Evolutionary conservation across 2,797 vertebrate species (phyloP).

Genomic region (Sebastes vulpes): DNA sequence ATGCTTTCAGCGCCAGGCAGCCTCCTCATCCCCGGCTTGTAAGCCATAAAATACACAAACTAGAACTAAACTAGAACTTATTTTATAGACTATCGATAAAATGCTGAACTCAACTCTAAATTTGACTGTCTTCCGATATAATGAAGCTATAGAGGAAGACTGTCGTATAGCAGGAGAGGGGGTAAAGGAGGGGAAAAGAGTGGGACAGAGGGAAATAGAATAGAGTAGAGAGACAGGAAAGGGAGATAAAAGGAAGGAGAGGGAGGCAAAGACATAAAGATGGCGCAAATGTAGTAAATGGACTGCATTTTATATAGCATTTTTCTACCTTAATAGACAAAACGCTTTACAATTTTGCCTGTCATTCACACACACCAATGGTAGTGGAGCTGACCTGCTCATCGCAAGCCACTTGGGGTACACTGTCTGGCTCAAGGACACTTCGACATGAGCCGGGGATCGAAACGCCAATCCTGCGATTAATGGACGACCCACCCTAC

Average conservation of each 20-base stretch:
- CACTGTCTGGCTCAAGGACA: neutral
- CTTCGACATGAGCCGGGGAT: neutral
- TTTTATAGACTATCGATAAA: neutral
- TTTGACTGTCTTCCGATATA: neutral
- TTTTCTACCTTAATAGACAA: neutral
- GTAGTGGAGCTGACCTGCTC: neutral
- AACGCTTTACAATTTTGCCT: neutral
- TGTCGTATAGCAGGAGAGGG: neutral
- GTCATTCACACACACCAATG: neutral
- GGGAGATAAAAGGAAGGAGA: neutral
- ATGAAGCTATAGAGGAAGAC: slow-evolving; percentile 6
- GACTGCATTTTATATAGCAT: neutral
- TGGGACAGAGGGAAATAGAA: neutral
- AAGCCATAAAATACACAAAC: neutral
- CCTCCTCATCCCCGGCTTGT: neutral
- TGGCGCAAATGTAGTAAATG: neutral
- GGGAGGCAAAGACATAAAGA: slow-evolving; percentile 3
- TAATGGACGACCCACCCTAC: neutral
- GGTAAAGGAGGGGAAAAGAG: neutral
- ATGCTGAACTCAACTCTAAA: neutral
- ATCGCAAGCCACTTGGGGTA: neutral
- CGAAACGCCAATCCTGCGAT: neutral
- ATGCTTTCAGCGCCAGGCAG: neutral
- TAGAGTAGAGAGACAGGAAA: neutral
- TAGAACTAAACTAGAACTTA: neutral